Evolutionary conservation across 2,113 vertebrate species (phyloP).

Genomic region (Junco hyemalis): DNA sequence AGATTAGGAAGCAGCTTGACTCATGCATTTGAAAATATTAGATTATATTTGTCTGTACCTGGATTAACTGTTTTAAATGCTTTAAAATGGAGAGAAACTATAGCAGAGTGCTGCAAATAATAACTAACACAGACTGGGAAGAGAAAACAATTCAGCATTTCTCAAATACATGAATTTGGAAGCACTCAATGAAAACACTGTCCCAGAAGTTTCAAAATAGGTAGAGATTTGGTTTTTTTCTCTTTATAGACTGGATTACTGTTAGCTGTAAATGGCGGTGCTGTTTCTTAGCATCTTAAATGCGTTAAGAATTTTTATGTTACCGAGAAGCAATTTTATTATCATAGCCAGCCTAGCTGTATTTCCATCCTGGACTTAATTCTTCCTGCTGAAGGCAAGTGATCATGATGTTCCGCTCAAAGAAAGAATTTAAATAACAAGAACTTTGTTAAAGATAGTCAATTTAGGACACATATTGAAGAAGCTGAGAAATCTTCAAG

Average conservation of each 20-base stretch:
- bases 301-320: not conserved
- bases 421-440: not conserved
- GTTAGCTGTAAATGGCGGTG: not conserved
- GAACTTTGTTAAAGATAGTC: not conserved
- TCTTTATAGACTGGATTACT: not conserved
- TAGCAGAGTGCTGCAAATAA: not conserved
- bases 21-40: fast-evolving
- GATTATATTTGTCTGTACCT: not conserved
- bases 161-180: not conserved
- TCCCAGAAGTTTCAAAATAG: not conserved
- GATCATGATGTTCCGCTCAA: not conserved
- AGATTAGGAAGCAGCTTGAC: not conserved
- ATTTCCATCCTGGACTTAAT: not conserved
- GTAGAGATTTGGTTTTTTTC: fast-evolving
- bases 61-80: not conserved
- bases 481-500: not conserved
- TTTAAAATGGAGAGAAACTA: not conserved
- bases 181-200: not conserved
- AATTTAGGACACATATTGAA: not conserved
- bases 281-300: not conserved
- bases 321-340: not conserved
- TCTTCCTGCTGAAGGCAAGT: not conserved
- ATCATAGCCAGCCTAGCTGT: not conserved
- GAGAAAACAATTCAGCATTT: not conserved
- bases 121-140: not conserved